phyloP scores from a whole-genome alignment of 2,797 vertebrate genomes.

The Phrynocephalus forsythii region DNA sequence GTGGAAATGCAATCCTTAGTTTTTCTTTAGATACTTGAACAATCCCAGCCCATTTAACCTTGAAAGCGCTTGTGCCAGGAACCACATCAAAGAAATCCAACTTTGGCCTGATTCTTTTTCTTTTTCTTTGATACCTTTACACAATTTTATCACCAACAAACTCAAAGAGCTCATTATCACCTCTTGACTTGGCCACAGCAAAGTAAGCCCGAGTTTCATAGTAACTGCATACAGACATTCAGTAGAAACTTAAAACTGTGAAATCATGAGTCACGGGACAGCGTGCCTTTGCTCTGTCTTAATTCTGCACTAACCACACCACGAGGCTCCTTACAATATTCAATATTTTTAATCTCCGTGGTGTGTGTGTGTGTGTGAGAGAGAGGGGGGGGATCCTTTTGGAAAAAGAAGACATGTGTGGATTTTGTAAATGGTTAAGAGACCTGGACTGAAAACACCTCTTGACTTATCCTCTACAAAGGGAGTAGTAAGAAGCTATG shows the following conservation, averaged over 20 bases:
- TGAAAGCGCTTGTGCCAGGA: neutral
- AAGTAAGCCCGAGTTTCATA: no score
- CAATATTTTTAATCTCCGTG: neutral
- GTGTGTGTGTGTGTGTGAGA: no score
- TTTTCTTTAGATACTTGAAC: neutral
- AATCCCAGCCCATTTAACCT: no score
- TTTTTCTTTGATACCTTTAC: neutral
- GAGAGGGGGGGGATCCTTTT: neutral
- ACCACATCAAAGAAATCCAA: neutral
- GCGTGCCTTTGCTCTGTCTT: no score
- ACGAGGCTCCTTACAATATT: neutral
- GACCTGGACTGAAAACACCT: neutral
- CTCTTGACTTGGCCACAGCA: neutral
- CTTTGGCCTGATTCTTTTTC: neutral
- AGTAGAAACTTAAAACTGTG: neutral
- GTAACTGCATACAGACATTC: neutral
- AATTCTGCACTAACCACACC: no score
- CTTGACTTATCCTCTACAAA: no score
- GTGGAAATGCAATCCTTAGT: no score
- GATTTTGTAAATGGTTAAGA: neutral
- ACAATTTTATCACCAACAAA: neutral
- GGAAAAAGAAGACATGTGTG: neutral
- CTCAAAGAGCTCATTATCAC: neutral
- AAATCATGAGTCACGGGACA: no score
- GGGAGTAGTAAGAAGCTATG: no score